Evolutionary conservation across 53 echinoderm and acorn worm species (phyloP).

Genomic region (Temnopleurus reevesii): DNA sequence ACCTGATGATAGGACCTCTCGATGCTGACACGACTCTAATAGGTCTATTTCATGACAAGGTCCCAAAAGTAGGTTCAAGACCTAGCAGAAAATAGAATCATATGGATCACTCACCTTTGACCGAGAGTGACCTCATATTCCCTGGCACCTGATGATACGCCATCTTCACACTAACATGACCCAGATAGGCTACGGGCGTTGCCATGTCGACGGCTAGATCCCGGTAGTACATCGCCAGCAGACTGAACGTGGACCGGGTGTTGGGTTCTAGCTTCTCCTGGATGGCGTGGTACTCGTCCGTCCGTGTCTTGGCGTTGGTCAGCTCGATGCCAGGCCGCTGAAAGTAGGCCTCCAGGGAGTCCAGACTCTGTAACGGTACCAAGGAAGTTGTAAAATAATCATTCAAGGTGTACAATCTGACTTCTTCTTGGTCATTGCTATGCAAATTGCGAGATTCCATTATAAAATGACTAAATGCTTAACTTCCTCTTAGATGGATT

Average conservation of each 20-base stretch:
- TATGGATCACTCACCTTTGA: slow-evolving; percentile 90
- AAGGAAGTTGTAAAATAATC: background rate
- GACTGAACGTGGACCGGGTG: slow-evolving; percentile 64
- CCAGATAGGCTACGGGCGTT: slow-evolving; percentile 79
- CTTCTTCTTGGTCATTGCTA: too few species aligned
- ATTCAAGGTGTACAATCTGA: too few species aligned
- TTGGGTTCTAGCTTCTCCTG: slow-evolving; percentile 73
- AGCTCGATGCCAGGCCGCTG: slow-evolving; percentile 74
- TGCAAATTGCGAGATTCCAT: too few species aligned
- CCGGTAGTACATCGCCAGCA: slow-evolving; percentile 82
- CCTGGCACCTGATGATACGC: slow-evolving; percentile 67
- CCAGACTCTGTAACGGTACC: slow-evolving; percentile 67
- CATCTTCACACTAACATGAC: slow-evolving; percentile 82
- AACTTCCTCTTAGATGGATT: too few species aligned
- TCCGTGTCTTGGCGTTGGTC: slow-evolving; percentile 62
- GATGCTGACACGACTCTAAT: too few species aligned
- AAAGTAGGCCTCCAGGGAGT: slow-evolving; percentile 82
- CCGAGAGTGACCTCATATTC: slow-evolving; percentile 61
- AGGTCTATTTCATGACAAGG: too few species aligned
- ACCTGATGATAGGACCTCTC: too few species aligned
- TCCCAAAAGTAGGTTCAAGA: too few species aligned
- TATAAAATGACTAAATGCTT: too few species aligned
- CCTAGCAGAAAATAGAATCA: too few species aligned
- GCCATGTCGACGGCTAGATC: slow-evolving; percentile 69
- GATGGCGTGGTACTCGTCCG: slow-evolving; percentile 67